These are phyloP conservation scores for Eumaeus atala DNA, from an alignment of 1,140 invertebrate genomes.

Conservation along the genomic window DNA sequence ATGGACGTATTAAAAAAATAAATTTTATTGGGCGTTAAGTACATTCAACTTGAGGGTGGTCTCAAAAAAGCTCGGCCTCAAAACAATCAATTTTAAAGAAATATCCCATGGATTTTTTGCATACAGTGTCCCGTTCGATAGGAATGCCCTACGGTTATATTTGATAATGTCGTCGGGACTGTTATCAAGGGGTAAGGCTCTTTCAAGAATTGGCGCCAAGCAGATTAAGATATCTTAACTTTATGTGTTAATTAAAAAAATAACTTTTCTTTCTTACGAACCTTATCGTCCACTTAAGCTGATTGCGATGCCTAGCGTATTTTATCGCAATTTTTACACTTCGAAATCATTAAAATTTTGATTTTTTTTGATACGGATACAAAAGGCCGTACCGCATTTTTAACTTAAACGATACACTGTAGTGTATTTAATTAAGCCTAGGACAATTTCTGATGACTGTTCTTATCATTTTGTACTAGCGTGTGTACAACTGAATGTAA, in stretches of 20 bases:
- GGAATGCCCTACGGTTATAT: slow-evolving; percentile 48
- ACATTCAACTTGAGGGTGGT: slow-evolving; percentile 40
- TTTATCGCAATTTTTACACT: slow-evolving; percentile 67
- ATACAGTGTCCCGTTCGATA: slow-evolving; percentile 50
- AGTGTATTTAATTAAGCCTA: slow-evolving; percentile 17
- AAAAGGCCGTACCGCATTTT: slow-evolving; percentile 19
- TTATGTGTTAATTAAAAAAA: slow-evolving; percentile 73
- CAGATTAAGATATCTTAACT: slow-evolving; percentile 68
- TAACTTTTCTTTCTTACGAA: slow-evolving; percentile 53
- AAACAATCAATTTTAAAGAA: slow-evolving; percentile 50
- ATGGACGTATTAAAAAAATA: background rate
- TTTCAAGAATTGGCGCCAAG: slow-evolving; percentile 67
- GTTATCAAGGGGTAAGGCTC: slow-evolving; percentile 64
- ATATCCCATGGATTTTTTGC: slow-evolving; percentile 59
- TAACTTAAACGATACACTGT: slow-evolving; percentile 19
- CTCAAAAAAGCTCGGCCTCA: slow-evolving; percentile 28
- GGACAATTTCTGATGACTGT: background rate
- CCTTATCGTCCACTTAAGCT: slow-evolving; percentile 66
- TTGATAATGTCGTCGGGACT: slow-evolving; percentile 60
- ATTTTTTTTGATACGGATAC: slow-evolving; percentile 25
- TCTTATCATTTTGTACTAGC: slow-evolving; percentile 1
- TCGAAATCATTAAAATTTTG: slow-evolving; percentile 49
- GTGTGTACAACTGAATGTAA: slow-evolving; percentile 1
- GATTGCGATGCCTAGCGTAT: slow-evolving; percentile 48
- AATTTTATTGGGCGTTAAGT: slow-evolving; percentile 1